Base-by-base conservation (phyloP, 1,140 invertebrate species). In the Drosophila punjabiensis region DNA sequence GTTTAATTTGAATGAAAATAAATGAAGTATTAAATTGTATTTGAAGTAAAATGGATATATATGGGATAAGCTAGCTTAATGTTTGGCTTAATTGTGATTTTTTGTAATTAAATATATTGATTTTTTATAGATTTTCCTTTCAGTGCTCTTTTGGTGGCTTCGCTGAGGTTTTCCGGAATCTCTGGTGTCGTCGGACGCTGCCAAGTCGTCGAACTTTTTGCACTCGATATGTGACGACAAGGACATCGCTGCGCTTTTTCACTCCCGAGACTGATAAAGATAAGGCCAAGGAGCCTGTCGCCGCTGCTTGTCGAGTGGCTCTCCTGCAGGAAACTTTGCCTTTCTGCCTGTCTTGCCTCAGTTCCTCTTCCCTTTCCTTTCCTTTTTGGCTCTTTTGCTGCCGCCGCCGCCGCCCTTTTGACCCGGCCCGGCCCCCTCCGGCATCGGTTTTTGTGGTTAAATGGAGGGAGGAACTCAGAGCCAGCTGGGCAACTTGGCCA, bases 171-270 rank as follows among this genome's bases (percentile, higher is more conserved):
- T 58, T 58, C 35, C 55, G 55, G 35, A 58, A 58, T 58, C 55
- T 58, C 55, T 58, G 62, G 62, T 65, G 50, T 58, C 50, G 65
- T 45, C 68, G 68, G 64, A 71, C 68, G 39, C 65, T 73, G 71
- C 75, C 66, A 82, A 83, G 78, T 81, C 84, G 81, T 88, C 84
- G 84, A 87, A 87, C 84, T 88, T 88, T 76, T 83, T 81, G 69
- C 81, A 79, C 75, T 81, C 82, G 86, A 88, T 88, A 90, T 88
- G 81, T 88, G 84, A 69, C 59, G 66, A 71, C 66, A 71, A 71
- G 62, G 69, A 68, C 69, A 69, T 83, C 33, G 79, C 75, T 90
- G 81, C 82, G 81, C 86, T 90, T 90, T 88, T 90, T 66, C 60
- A 63, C 67, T 65, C 45, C 68, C 69, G 68, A 76, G 80, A 84